Base-by-base conservation (phyloP, 2,888 invertebrate genomes). In the Drosophila anomalata region DNA sequence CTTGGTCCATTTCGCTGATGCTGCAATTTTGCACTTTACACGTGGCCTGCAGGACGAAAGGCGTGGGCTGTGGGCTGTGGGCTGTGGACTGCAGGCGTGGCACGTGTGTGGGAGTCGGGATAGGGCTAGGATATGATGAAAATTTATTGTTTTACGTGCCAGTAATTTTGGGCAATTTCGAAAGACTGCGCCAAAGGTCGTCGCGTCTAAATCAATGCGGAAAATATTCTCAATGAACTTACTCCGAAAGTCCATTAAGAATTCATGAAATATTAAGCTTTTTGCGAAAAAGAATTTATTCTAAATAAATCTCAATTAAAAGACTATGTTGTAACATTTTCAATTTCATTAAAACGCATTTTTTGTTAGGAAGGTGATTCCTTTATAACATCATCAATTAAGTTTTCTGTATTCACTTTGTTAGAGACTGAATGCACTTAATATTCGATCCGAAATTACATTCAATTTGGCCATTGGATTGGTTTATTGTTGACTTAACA, bases 141-240 rank as follows among this genome's bases (percentile, higher is more conserved):
- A 86, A 82, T 86, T 86, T 82, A 82, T 82, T 76, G 78, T 83
- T 81, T 78, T 81, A 81, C 79, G 79, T 83, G 80, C 58, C 65
- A 77, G 81, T 78, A 75, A 75, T 77, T 79, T 70, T 61, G 52
- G 44, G 41, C 56, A 74, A 24, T 51, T 68, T 67, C 60, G 52
- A 65, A 39, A 47, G 66, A 65, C 65, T 65, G 65, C 65, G 24
- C 65, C 65, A 65, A 47, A 48, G 61, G 61, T 62, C 47, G 47
- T 31, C 12, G 55, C 29, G 5, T 46, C 36, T 56, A 62, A 47
- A 50, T 70, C 72, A 71, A 52, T 52, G 63, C 36, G n/a, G 17
- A 24, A 42, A 47, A 47, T 36, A 14, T 36, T 36, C 36, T 36
- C 36, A 36, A 36, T 36, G 36, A 36, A n/a, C 36, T 36, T 36